Evolutionary conservation across 2,888 invertebrate species (phyloP).

Genomic region (Mactromeris polynyma): DNA sequence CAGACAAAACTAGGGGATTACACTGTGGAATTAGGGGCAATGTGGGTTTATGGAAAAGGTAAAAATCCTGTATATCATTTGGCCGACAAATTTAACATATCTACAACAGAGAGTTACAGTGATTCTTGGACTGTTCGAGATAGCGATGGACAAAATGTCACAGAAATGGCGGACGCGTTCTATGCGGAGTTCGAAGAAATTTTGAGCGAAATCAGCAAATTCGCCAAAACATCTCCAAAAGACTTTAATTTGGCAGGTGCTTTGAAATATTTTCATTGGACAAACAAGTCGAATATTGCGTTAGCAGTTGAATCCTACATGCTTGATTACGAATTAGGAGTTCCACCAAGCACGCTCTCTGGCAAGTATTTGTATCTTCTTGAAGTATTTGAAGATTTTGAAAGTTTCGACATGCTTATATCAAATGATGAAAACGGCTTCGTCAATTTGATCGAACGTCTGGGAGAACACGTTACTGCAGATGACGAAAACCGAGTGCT

Average conservation of each 20-base stretch:
- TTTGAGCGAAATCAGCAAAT: neutral
- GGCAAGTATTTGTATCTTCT: constrained; percentile 30
- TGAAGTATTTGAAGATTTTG: constrained; percentile 39
- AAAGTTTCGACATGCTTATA: constrained; percentile 20
- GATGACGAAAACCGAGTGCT: constrained; percentile 27
- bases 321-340: constrained; percentile 40
- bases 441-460: constrained; percentile 21
- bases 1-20: constrained; percentile 31
- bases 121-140: constrained; percentile 49
- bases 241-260: neutral
- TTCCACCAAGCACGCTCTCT: constrained; percentile 29
- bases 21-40: constrained; percentile 61
- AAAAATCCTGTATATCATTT: constrained; percentile 54
- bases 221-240: neutral
- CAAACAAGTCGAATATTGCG: neutral
- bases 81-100: constrained; percentile 29
- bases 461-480: constrained; percentile 13
- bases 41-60: constrained; percentile 60
- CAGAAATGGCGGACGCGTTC: neutral
- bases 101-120: constrained; percentile 2
- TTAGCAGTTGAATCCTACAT: neutral
- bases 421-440: constrained; percentile 51
- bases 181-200: neutral
- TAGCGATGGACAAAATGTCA: constrained; percentile 42
- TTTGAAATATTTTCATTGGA: neutral